These are phyloP conservation scores for Clitarchus hookeri DNA, from an alignment of 2,888 invertebrate genomes.

Conservation along the genomic window DNA sequence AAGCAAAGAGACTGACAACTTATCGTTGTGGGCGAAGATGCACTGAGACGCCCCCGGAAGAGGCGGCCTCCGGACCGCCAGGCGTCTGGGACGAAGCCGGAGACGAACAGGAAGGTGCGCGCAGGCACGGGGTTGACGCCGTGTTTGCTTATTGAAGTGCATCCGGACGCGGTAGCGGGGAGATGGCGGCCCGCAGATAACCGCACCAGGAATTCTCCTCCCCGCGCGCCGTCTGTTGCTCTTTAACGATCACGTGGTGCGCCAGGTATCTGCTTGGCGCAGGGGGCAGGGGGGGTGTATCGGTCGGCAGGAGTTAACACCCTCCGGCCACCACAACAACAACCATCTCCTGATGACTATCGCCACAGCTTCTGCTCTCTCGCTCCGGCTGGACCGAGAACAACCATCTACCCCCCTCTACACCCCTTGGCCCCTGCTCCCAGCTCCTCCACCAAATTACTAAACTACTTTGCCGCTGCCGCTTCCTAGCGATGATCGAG, in stretches of 20 bases:
- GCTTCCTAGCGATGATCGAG: not conserved
- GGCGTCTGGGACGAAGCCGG: too few species aligned
- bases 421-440: not conserved
- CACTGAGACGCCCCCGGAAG: too few species aligned
- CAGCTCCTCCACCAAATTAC: not conserved
- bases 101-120: too few species aligned
- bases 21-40: too few species aligned
- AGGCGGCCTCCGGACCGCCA: too few species aligned
- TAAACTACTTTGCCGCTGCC: slow-evolving; percentile 10
- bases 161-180: not conserved
- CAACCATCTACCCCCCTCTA: not conserved
- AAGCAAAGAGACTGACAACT: too few species aligned
- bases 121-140: too few species aligned
- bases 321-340: not conserved
- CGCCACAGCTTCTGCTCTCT: not conserved
- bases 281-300: not conserved
- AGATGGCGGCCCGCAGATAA: slow-evolving; percentile 2
- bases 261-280: not conserved
- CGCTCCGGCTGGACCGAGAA: not conserved
- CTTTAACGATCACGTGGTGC: slow-evolving; percentile 14
- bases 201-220: not conserved
- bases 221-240: slow-evolving; percentile 14
- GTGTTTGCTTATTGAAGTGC: too few species aligned
- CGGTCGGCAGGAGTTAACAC: slow-evolving; percentile 3
- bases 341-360: slow-evolving; percentile 14